phyloP scores from a whole-genome alignment of 2,113 vertebrate genomes.

The Atrichornis clamosus region DNA sequence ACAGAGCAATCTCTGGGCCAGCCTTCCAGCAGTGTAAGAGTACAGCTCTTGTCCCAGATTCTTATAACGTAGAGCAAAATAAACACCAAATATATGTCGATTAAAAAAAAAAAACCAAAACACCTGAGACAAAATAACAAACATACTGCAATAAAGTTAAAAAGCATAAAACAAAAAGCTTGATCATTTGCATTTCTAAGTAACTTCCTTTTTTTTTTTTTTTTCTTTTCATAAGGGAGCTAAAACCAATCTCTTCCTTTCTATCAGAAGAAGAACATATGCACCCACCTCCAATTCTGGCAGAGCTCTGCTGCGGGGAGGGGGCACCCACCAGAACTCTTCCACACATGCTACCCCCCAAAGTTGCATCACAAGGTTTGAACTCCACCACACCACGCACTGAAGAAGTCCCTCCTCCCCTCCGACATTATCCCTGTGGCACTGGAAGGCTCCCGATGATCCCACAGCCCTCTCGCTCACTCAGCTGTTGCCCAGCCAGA shows the following conservation, averaged over 20 bases:
- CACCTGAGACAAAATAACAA: neutral
- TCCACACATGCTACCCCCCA: neutral
- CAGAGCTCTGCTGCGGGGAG: neutral
- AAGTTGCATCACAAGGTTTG: neutral
- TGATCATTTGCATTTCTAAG: neutral
- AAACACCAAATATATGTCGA: rapidly evolving
- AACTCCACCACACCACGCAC: neutral
- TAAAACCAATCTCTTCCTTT: neutral
- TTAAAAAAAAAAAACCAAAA: no score
- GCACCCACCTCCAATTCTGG: neutral
- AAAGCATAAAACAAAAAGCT: neutral
- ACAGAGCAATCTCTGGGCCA: neutral
- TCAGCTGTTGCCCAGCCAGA: neutral
- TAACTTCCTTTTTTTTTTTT: neutral
- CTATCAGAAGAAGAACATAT: neutral
- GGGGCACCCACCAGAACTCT: neutral
- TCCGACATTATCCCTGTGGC: neutral
- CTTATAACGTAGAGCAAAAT: neutral
- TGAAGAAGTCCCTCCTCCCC: neutral
- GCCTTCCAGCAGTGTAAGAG: neutral
- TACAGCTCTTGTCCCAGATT: neutral
- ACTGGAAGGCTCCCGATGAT: neutral
- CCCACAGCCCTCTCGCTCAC: neutral
- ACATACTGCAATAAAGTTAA: neutral
- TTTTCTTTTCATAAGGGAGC: neutral